These are phyloP conservation scores for Lepisosteus oculatus DNA, from an alignment of 2,113 vertebrate genomes.

Conservation along the genomic window DNA sequence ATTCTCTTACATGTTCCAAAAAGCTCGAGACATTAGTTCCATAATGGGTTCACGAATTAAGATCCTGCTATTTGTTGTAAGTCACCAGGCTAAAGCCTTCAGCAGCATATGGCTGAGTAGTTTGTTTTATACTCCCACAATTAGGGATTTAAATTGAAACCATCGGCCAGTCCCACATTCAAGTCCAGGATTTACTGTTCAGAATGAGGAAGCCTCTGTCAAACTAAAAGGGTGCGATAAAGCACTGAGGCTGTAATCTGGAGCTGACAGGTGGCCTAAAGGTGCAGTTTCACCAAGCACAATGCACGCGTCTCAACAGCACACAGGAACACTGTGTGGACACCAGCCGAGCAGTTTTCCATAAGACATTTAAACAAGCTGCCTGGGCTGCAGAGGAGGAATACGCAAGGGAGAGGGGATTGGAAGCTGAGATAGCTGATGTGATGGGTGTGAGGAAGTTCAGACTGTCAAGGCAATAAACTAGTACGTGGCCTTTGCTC, in stretches of 20 bases:
- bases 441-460: not conserved
- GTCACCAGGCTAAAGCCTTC: no score
- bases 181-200: not conserved
- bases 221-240: not conserved
- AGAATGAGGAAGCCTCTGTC: not conserved
- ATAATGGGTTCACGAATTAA: no score
- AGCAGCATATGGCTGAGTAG: no score
- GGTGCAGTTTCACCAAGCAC: not conserved
- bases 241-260: not conserved
- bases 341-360: constrained; percentile 1
- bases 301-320: not conserved
- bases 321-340: constrained; percentile 9
- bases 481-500: not conserved
- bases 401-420: not conserved
- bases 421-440: not conserved
- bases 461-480: constrained; percentile 5
- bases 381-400: not conserved
- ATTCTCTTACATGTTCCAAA: no score
- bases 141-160: no score
- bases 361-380: not conserved
- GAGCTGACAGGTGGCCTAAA: no score
- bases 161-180: not conserved
- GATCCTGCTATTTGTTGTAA: no score
- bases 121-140: no score
- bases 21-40: no score